Conservation (phyloP, 2,888 invertebrate genomes). For the Drosophila subquinaria region DNA sequence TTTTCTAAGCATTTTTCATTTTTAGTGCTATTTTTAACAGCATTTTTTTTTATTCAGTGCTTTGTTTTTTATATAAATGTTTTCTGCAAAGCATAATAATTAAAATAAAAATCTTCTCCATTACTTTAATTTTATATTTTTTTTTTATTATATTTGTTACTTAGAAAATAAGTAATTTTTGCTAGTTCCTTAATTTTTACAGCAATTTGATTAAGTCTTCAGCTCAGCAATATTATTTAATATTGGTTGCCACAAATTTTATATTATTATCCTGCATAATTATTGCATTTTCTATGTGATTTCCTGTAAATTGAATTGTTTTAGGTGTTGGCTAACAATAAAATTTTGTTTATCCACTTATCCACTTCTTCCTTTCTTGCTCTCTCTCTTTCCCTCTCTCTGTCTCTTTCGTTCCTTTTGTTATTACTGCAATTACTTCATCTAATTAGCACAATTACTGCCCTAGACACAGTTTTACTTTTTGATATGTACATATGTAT, state of each 20-base stretch:
- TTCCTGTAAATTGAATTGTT: background rate
- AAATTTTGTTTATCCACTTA: background rate
- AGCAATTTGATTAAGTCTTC: no score
- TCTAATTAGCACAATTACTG: constrained; percentile 51
- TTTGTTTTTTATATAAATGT: no score
- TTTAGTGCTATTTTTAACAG: no score
- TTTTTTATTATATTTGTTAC: no score
- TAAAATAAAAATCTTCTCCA: no score
- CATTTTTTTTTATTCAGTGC: no score
- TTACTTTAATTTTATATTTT: no score
- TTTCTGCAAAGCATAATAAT: no score
- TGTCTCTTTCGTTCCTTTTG: background rate
- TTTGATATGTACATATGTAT: background rate
- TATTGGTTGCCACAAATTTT: background rate
- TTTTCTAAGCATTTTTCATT: no score
- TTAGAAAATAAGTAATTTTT: no score
- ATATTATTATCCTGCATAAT: background rate
- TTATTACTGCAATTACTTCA: constrained; percentile 37
- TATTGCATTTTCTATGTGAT: background rate
- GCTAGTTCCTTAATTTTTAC: no score
- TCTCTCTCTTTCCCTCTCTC: background rate
- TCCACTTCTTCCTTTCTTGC: background rate
- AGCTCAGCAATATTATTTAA: no score
- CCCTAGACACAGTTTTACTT: constrained; percentile 41
- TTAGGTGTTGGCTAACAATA: constrained; percentile 7